These are phyloP conservation scores for Pharmacophagus antenor DNA, from an alignment of 2,888 invertebrate species.

Conservation along the genomic window DNA sequence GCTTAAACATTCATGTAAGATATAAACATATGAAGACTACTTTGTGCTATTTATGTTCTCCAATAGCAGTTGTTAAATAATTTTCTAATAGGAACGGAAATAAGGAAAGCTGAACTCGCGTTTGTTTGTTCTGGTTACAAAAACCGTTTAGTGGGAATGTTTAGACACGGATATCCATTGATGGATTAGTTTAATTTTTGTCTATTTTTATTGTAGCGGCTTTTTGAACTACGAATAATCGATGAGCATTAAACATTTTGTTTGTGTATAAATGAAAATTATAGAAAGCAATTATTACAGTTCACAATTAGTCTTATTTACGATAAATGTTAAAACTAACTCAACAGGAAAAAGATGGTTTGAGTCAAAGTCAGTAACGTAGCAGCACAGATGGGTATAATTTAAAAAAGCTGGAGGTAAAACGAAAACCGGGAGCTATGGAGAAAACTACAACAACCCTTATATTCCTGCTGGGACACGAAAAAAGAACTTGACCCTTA, in stretches of 20 bases:
- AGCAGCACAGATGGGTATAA: no score
- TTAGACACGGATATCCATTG: slow-evolving; percentile 10
- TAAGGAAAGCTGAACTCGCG: background rate
- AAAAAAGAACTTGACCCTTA: no score
- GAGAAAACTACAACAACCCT: no score
- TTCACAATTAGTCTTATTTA: background rate
- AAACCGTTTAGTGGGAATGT: slow-evolving; percentile 3
- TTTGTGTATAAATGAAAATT: background rate
- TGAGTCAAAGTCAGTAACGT: no score
- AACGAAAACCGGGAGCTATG: no score
- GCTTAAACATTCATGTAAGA: no score
- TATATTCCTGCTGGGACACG: no score
- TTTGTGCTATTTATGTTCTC: background rate
- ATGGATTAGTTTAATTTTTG: slow-evolving; percentile 1
- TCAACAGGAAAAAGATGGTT: no score
- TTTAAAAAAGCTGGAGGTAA: no score
- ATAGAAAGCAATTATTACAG: background rate
- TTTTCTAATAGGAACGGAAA: background rate
- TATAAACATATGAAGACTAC: background rate
- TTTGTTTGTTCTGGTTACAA: slow-evolving; percentile 6
- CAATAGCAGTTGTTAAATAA: background rate
- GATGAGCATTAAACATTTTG: no score
- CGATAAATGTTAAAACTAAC: no score
- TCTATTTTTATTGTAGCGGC: no score
- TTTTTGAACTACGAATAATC: background rate